Percentiles rank a stretch among this genome's conserved stretches.
These are phyloP conservation scores for Chaenocephalus aceratus DNA, from an alignment of 2,113 vertebrate species.

Conservation along the genomic window DNA sequence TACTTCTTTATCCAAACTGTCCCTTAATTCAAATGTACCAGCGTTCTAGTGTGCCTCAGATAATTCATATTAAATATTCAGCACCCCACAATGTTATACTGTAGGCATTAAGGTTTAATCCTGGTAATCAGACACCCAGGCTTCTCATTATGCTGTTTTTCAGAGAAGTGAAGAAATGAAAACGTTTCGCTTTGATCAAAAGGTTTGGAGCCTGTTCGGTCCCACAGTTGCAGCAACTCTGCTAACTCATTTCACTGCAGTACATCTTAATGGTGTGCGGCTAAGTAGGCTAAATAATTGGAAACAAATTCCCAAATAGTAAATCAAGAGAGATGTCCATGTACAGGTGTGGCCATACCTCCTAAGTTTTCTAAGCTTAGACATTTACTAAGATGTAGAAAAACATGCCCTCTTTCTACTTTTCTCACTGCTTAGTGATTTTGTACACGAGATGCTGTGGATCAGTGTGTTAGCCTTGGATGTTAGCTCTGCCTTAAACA, in stretches of 20 bases:
- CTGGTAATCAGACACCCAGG: neutral
- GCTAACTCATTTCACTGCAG: slow-evolving; percentile 6
- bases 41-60: neutral
- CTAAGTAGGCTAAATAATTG: slow-evolving; percentile 31
- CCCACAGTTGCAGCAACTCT: slow-evolving; percentile 10
- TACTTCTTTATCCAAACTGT: neutral
- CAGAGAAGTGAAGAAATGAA: neutral
- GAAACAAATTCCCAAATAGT: slow-evolving; percentile 12
- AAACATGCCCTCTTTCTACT: neutral
- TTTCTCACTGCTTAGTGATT: neutral
- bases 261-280: neutral
- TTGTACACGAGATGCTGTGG: neutral
- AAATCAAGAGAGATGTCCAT: neutral
- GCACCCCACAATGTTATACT: neutral
- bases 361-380: neutral
- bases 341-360: neutral
- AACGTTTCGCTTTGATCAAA: slow-evolving; percentile 8
- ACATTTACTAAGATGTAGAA: slow-evolving; percentile 5
- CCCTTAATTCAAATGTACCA: neutral
- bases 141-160: slow-evolving; percentile 35
- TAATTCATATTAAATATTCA: neutral
- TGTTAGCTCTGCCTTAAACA: neutral
- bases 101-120: slow-evolving; percentile 5
- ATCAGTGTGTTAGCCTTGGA: neutral
- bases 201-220: slow-evolving; percentile 8